Conservation (phyloP, 2,797 vertebrate genomes). For the Enteromius argenteus region DNA sequence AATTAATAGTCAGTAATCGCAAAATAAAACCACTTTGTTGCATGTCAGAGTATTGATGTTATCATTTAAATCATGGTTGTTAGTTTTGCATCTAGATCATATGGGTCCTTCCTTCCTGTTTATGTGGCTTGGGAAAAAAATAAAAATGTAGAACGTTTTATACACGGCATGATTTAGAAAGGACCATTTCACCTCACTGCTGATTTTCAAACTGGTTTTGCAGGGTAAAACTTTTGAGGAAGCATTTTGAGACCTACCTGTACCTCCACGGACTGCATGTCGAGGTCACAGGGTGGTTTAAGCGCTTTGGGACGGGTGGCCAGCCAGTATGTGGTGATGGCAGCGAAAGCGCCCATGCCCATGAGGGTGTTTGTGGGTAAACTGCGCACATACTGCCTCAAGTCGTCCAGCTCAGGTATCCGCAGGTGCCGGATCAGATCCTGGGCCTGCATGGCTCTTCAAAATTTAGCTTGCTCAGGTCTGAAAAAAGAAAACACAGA, state of each 20-base stretch:
- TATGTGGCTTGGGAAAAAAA: background rate
- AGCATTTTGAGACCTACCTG: conserved; percentile 74
- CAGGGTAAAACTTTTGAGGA: background rate
- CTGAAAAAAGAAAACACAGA: conserved; percentile 53
- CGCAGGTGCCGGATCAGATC: conserved; percentile 91
- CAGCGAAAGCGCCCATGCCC: conserved; percentile 93
- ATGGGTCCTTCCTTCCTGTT: background rate
- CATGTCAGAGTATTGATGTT: background rate
- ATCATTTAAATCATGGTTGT: background rate
- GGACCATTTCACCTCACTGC: background rate
- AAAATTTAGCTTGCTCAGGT: conserved; percentile 26
- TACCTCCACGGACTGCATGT: conserved; percentile 90
- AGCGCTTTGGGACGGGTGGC: conserved; percentile 90
- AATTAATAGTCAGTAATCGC: background rate
- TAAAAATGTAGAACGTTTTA: background rate
- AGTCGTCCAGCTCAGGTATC: conserved; percentile 90
- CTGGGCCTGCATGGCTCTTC: conserved; percentile 84
- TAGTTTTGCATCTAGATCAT: background rate
- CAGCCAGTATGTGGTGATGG: conserved; percentile 95
- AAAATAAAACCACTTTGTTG: background rate
- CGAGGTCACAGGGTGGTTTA: conserved; percentile 89
- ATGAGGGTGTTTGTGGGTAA: conserved; percentile 91
- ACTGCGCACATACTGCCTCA: conserved; percentile 89
- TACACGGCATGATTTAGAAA: background rate
- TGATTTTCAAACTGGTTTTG: conserved; percentile 10